Conservation (phyloP, 2,113 vertebrate genomes). For the Callocephalon fimbriatum region DNA sequence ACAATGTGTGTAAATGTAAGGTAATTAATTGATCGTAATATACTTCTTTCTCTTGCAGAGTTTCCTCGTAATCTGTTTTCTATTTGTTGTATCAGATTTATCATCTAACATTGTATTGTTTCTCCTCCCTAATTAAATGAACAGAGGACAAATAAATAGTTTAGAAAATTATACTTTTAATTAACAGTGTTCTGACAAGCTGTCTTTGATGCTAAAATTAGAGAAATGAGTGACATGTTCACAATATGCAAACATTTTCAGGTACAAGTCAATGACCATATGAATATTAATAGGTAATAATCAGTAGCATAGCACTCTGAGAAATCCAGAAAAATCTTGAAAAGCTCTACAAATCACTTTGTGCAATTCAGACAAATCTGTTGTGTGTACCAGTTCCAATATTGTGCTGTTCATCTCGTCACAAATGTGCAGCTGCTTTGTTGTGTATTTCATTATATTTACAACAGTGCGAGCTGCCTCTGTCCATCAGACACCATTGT, state of each 20-base stretch:
- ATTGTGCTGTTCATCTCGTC: background rate
- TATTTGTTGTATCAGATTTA: background rate
- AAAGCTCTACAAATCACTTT: background rate
- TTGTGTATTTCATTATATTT: background rate
- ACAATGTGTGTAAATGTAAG: background rate
- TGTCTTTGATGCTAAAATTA: background rate
- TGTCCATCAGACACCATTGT: background rate
- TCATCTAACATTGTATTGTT: background rate
- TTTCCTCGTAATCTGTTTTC: background rate
- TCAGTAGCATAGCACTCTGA: background rate
- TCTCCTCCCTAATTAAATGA: background rate
- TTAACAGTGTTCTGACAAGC: background rate
- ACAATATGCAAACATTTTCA: background rate
- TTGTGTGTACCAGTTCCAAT: background rate
- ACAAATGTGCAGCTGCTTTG: background rate
- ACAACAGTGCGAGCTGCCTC: background rate
- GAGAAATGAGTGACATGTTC: background rate
- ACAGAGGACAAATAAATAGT: background rate
- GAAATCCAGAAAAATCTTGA: background rate
- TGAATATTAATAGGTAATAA: background rate
- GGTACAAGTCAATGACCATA: background rate
- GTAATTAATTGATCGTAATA: background rate
- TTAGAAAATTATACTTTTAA: background rate
- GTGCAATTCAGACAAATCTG: background rate
- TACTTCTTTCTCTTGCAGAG: background rate